Conservation (phyloP, 2,888 invertebrate genomes). For the Cheilosia grossa region DNA sequence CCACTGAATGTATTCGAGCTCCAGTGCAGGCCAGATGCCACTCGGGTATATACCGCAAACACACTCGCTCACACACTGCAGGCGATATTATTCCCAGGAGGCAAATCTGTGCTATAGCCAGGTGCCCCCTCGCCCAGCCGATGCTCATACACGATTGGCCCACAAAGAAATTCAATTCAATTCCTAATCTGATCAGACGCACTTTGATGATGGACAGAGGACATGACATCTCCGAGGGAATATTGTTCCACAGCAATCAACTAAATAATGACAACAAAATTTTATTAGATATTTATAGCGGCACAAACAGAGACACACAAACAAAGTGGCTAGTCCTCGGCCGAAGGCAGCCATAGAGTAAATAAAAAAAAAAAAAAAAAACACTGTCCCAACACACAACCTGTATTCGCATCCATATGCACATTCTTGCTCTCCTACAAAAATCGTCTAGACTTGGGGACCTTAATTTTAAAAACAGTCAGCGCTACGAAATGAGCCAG, state of each 20-base stretch:
- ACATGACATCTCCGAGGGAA: constrained; percentile 8
- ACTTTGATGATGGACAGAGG: constrained; percentile 4
- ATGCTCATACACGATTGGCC: constrained; percentile 6
- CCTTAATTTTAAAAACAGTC: constrained; percentile 68
- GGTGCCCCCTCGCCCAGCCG: neutral
- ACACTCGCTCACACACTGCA: neutral
- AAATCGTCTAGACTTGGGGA: constrained; percentile 71
- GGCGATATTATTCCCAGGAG: neutral
- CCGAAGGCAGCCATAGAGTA: neutral
- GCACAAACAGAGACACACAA: neutral
- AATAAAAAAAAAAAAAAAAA: neutral
- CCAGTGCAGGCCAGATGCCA: constrained; percentile 3
- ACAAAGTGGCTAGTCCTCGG: constrained; percentile 25
- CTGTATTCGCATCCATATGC: constrained; percentile 3
- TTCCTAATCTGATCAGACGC: constrained; percentile 27
- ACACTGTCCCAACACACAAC: constrained; percentile 2
- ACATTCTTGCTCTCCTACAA: constrained; percentile 48
- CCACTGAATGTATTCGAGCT: constrained; percentile 12
- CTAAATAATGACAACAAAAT: constrained; percentile 50
- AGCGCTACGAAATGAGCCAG: constrained; percentile 50
- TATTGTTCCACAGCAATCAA: constrained; percentile 25
- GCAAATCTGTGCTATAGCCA: neutral
- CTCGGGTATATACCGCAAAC: neutral
- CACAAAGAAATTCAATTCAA: constrained; percentile 27
- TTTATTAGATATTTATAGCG: constrained; percentile 44